These are phyloP conservation scores for Idaea dimidiata DNA, from an alignment of 2,888 invertebrate species.

Conservation along the genomic window DNA sequence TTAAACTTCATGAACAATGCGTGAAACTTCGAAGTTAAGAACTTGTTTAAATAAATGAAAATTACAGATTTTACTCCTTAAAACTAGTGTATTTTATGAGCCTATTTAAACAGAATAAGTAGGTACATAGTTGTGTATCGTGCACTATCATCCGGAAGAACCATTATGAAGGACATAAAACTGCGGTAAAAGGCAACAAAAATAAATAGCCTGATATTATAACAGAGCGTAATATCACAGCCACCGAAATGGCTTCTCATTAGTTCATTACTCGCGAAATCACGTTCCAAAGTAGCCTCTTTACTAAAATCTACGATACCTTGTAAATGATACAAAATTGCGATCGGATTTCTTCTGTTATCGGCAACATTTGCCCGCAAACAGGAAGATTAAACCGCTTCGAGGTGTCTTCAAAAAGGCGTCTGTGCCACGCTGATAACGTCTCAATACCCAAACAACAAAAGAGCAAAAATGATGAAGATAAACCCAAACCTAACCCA, in stretches of 20 bases:
- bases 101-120: neutral
- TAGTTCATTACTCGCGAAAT: neutral
- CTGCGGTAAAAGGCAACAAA: neutral
- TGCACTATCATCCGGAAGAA: neutral
- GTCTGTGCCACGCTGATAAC: constrained; percentile 26
- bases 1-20: no score
- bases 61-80: no score
- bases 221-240: neutral
- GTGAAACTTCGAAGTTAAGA: no score
- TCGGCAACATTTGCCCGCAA: constrained; percentile 11
- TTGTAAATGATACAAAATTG: constrained; percentile 4
- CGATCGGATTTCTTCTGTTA: constrained; percentile 13
- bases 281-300: neutral
- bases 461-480: constrained; percentile 11
- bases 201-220: neutral
- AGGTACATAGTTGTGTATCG: neutral
- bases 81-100: no score
- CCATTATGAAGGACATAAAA: neutral
- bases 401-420: constrained; percentile 8
- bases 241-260: neutral
- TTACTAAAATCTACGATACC: constrained; percentile 1
- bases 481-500: neutral
- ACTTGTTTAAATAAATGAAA: no score
- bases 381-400: constrained; percentile 17
- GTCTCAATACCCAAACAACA: constrained; percentile 19